These are phyloP conservation scores for Hydractinia echinata DNA, from an alignment of 30 jellyfish, hydroid and myxozoan species.

Conservation along the genomic window DNA sequence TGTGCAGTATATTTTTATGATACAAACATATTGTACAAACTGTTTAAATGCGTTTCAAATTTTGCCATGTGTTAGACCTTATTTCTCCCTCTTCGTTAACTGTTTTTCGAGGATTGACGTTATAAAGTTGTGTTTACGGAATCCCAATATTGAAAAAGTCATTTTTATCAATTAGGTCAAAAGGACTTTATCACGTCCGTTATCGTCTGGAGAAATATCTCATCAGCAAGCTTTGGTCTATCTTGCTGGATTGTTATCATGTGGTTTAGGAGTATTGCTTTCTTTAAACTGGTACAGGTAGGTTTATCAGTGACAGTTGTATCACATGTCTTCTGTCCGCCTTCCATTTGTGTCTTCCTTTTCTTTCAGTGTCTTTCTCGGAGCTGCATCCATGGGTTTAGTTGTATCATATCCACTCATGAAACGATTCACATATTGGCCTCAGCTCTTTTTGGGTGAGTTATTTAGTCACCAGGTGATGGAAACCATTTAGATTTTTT, in stretches of 20 bases:
- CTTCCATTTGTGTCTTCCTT: background rate
- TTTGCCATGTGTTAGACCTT: no score
- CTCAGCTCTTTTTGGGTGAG: constrained; percentile 89
- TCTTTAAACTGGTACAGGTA: constrained; percentile 94
- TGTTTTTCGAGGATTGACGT: no score
- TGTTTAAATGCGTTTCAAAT: no score
- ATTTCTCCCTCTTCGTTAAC: no score
- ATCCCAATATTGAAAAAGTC: no score
- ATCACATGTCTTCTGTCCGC: background rate
- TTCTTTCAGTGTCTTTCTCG: constrained; percentile 67
- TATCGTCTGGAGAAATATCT: constrained; percentile 65
- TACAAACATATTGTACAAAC: no score
- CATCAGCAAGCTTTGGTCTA: constrained; percentile 64
- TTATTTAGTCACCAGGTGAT: background rate
- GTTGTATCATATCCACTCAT: constrained; percentile 90
- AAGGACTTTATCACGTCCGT: constrained; percentile 75
- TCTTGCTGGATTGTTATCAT: constrained; percentile 67
- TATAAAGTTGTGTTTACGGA: no score
- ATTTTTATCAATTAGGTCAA: constrained; percentile 38
- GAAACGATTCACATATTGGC: constrained; percentile 91
- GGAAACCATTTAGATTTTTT: no score
- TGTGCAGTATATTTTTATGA: no score
- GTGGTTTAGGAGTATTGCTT: constrained; percentile 65
- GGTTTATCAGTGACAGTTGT: background rate
- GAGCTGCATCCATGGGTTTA: constrained; percentile 77